These are phyloP conservation scores for Amiota mariae DNA, from an alignment of 2,888 invertebrate species.

Conservation along the genomic window DNA sequence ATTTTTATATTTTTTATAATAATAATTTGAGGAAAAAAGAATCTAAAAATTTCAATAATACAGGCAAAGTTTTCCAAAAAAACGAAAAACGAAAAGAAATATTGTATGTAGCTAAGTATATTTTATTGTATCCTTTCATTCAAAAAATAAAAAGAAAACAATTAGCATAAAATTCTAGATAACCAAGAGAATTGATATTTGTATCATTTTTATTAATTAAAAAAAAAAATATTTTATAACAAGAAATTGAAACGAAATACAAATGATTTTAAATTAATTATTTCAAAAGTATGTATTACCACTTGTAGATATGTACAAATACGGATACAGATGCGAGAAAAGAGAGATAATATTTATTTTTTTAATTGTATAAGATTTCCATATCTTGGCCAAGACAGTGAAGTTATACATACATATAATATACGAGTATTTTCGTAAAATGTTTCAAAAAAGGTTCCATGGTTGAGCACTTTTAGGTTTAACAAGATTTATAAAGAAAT, in stretches of 20 bases:
- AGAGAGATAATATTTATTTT: no score
- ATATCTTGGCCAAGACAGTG: not conserved
- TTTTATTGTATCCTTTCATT: not conserved
- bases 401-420: no score
- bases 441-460: conserved; percentile 19
- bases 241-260: conserved; percentile 18
- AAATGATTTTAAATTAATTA: conserved; percentile 20
- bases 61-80: not conserved
- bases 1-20: no score
- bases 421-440: not conserved
- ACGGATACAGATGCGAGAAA: not conserved
- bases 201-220: no score
- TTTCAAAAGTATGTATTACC: not conserved
- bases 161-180: no score
- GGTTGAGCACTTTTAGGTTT: conserved; percentile 12
- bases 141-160: no score
- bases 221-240: not conserved
- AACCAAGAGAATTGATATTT: no score
- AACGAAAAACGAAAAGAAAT: not conserved
- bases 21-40: no score
- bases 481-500: not conserved
- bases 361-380: not conserved
- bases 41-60: no score
- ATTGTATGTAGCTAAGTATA: not conserved
- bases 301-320: not conserved